phyloP scores from a whole-genome alignment of 2,888 invertebrate genomes.

The Harpalus rubripes region DNA sequence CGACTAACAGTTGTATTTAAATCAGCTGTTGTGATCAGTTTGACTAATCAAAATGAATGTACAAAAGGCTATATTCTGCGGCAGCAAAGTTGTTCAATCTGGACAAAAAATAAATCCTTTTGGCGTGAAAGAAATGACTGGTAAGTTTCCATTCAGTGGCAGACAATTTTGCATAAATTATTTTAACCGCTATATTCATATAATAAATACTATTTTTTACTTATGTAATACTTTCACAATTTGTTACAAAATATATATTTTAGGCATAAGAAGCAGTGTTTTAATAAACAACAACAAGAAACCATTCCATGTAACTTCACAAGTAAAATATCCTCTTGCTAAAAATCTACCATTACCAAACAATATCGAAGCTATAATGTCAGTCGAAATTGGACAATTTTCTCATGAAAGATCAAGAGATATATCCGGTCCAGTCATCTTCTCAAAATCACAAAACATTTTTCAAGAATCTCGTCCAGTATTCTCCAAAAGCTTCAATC shows the following conservation, averaged over 20 bases:
- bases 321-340: slow-evolving; percentile 79
- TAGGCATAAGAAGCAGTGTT: slow-evolving; percentile 55
- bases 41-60: slow-evolving; percentile 59
- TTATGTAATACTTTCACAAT: neutral
- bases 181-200: neutral
- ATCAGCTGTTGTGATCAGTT: neutral
- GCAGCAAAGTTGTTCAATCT: slow-evolving; percentile 43
- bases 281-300: slow-evolving; percentile 61
- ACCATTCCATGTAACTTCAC: slow-evolving; percentile 77
- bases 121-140: slow-evolving; percentile 64
- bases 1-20: slow-evolving; percentile 19
- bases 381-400: slow-evolving; percentile 83
- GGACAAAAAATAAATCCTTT: slow-evolving; percentile 58
- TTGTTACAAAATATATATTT: slow-evolving; percentile 8
- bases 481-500: slow-evolving; percentile 75
- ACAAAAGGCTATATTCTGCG: slow-evolving; percentile 61
- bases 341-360: slow-evolving; percentile 81
- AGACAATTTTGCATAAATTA: slow-evolving; percentile 28
- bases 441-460: slow-evolving; percentile 76
- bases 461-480: slow-evolving; percentile 63
- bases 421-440: slow-evolving; percentile 81
- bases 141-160: slow-evolving; percentile 45
- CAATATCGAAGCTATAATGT: slow-evolving; percentile 83
- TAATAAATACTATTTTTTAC: neutral
- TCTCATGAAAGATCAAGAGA: slow-evolving; percentile 83